Evolutionary conservation across 2,888 invertebrate species (phyloP).

Genomic region (Aphodius granarius): DNA sequence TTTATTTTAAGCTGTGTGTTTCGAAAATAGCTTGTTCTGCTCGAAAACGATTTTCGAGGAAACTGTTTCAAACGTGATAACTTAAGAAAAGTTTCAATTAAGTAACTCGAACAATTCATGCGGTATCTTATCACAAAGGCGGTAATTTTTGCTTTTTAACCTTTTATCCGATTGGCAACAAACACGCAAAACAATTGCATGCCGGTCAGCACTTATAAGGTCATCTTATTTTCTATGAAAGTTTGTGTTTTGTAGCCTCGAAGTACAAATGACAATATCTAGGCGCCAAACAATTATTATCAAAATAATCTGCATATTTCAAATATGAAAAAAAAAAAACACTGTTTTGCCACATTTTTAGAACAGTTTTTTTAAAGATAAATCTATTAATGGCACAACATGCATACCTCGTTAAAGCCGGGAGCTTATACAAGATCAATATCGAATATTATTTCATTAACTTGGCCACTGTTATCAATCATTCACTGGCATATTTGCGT

Average conservation of each 20-base stretch:
- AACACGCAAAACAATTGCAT: not conserved
- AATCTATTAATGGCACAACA: not conserved
- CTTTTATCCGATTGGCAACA: not conserved
- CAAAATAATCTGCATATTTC: too few relatives aligned
- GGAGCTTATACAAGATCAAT: not conserved
- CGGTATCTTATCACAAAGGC: not conserved
- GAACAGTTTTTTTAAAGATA: not conserved
- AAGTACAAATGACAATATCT: too few relatives aligned
- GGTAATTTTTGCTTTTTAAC: not conserved
- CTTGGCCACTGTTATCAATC: not conserved
- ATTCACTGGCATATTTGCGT: not conserved
- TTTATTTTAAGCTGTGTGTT: too few relatives aligned
- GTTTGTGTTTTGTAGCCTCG: not conserved
- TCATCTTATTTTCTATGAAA: not conserved
- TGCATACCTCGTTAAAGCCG: not conserved
- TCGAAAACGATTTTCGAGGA: not conserved
- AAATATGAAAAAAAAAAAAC: too few relatives aligned
- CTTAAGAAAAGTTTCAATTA: not conserved
- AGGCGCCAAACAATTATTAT: too few relatives aligned
- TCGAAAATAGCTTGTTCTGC: not conserved
- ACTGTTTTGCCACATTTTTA: too few relatives aligned
- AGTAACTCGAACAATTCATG: not conserved
- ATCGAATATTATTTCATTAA: not conserved
- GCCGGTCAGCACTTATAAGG: not conserved
- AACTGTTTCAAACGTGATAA: not conserved